Evolutionary conservation across 2,113 vertebrate genomes (phyloP).

Genomic region (Vulpes ferrilata): DNA sequence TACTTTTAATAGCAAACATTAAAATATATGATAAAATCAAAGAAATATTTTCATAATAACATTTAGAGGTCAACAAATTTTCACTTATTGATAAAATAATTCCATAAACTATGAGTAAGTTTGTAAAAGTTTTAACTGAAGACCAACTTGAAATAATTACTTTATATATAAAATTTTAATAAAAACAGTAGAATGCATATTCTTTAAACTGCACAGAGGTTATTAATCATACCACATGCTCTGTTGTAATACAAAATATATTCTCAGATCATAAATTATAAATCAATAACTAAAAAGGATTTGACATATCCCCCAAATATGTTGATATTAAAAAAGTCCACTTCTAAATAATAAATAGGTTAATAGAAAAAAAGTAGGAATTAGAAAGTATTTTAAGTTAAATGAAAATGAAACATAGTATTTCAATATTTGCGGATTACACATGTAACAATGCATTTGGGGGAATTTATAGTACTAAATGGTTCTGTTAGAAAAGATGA

Average conservation of each 20-base stretch:
- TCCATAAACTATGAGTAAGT: neutral
- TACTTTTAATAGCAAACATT: neutral
- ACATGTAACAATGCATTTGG: neutral
- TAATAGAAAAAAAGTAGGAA: neutral
- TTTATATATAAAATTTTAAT: neutral
- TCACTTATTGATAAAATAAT: neutral
- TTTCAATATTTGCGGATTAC: neutral
- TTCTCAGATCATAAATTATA: neutral
- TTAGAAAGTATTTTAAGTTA: neutral
- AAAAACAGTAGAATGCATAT: neutral
- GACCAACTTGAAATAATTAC: neutral
- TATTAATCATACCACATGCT: neutral
- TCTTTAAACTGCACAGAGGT: neutral
- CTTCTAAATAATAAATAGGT: neutral
- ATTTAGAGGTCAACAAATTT: neutral
- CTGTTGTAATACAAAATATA: neutral
- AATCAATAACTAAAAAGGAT: neutral
- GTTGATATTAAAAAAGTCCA: neutral
- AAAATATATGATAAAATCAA: neutral
- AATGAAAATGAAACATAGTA: neutral
- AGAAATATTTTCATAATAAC: neutral
- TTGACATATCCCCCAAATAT: neutral
- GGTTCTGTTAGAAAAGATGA: neutral
- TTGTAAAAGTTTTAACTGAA: neutral
- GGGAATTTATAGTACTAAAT: neutral